Conservation (phyloP, 37 sponge, comb jelly and placozoan genomes). For the Amphimedon queenslandica region DNA sequence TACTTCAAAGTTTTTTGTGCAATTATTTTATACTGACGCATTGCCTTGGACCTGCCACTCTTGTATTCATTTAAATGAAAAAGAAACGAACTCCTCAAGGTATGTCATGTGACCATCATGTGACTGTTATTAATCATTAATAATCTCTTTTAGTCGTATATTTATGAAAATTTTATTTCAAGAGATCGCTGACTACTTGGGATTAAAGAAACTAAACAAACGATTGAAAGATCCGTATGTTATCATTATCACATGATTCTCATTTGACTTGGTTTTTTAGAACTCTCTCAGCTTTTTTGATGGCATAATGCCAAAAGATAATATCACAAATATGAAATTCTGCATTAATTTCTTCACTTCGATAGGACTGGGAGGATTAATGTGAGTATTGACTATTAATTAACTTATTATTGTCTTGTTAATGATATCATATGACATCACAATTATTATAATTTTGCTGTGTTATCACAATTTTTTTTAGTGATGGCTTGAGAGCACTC, state of each 20-base stretch:
- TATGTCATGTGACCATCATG: slow-evolving; percentile 1
- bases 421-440: background rate
- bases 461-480: slow-evolving; percentile 10
- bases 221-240: slow-evolving; percentile 85
- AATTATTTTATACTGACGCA: slow-evolving; percentile 92
- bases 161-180: slow-evolving; percentile 99
- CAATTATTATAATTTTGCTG: too few species aligned
- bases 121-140: background rate
- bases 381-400: slow-evolving; percentile 34
- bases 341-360: slow-evolving; percentile 99
- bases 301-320: slow-evolving; percentile 88
- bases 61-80: slow-evolving; percentile 92
- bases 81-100: slow-evolving; percentile 98
- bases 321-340: slow-evolving; percentile 90
- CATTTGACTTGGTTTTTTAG: slow-evolving; percentile 24
- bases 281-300: slow-evolving; percentile 77
- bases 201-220: slow-evolving; percentile 82
- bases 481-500: slow-evolving; percentile 88
- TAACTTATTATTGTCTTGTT: background rate
- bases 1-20: slow-evolving; percentile 88
- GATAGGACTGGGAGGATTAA: slow-evolving; percentile 96
- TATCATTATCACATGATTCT: too few species aligned
- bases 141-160: slow-evolving; percentile 92
- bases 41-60: slow-evolving; percentile 92
- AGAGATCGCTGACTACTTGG: slow-evolving; percentile 94